Conservation (phyloP, 2,113 vertebrate genomes). For the Malurus melanocephalus region DNA sequence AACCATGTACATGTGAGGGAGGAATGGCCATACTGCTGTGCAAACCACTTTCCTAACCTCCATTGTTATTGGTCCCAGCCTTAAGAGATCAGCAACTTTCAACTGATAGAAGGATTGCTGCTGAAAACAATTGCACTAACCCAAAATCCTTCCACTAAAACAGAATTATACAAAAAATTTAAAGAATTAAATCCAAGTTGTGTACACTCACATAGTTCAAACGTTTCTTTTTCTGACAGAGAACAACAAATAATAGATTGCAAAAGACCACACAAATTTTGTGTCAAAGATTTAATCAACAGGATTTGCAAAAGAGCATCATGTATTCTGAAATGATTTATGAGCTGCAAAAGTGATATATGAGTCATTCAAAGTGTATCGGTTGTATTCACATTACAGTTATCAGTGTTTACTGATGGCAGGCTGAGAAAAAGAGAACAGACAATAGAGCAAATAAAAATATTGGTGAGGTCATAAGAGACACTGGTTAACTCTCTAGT, state of each 20-base stretch:
- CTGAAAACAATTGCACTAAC: background rate
- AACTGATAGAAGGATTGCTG: background rate
- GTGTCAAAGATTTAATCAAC: background rate
- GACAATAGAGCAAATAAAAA: background rate
- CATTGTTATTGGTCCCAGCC: background rate
- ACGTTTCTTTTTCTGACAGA: background rate
- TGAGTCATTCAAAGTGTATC: background rate
- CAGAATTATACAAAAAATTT: background rate
- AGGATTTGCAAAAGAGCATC: background rate
- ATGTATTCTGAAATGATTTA: background rate
- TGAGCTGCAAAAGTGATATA: background rate
- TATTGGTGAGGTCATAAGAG: background rate
- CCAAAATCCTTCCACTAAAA: background rate
- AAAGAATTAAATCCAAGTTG: background rate
- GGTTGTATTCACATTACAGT: background rate
- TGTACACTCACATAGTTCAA: background rate
- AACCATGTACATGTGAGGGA: background rate
- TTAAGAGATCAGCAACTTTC: background rate
- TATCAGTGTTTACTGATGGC: background rate
- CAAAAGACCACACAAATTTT: background rate
- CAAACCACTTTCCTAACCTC: background rate
- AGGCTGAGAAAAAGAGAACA: constrained; percentile 8
- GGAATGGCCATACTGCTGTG: background rate
- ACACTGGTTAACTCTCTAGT: background rate
- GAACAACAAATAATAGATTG: background rate